Conservation (phyloP, 2,797 vertebrate genomes). For the Chanos chanos region DNA sequence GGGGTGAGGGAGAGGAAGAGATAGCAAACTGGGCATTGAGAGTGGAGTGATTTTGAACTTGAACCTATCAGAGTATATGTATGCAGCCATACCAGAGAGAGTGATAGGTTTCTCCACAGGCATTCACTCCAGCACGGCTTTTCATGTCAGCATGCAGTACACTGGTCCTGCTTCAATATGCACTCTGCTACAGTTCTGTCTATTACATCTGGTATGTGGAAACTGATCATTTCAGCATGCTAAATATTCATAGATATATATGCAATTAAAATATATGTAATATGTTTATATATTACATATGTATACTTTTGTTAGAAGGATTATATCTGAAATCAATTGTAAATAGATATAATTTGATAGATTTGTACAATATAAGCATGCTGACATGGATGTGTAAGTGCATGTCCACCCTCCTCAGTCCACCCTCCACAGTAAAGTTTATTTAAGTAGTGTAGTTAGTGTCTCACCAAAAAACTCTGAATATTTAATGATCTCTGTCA, state of each 20-base stretch:
- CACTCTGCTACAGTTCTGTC: no score
- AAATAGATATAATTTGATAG: neutral
- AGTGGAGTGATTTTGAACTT: slow-evolving; percentile 53
- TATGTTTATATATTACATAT: no score
- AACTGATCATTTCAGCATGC: no score
- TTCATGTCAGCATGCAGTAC: slow-evolving; percentile 14
- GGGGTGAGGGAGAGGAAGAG: slow-evolving; percentile 9
- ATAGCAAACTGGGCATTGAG: neutral
- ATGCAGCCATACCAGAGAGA: neutral
- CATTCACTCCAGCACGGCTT: slow-evolving; percentile 18
- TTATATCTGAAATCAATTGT: no score
- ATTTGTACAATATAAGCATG: neutral
- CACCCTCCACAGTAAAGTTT: neutral
- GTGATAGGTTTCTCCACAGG: slow-evolving; percentile 22
- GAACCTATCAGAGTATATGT: slow-evolving; percentile 38
- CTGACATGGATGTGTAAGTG: slow-evolving; percentile 28
- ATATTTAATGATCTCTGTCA: no score
- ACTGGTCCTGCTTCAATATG: neutral
- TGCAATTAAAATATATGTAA: no score
- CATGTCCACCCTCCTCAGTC: slow-evolving; percentile 48
- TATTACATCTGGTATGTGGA: no score
- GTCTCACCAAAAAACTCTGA: slow-evolving; percentile 1
- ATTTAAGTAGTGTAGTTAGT: slow-evolving; percentile 11
- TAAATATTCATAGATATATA: no score
- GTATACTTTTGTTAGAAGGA: no score